phyloP scores from a whole-genome alignment of 2,797 vertebrate genomes.

The Eidolon dupreanum region DNA sequence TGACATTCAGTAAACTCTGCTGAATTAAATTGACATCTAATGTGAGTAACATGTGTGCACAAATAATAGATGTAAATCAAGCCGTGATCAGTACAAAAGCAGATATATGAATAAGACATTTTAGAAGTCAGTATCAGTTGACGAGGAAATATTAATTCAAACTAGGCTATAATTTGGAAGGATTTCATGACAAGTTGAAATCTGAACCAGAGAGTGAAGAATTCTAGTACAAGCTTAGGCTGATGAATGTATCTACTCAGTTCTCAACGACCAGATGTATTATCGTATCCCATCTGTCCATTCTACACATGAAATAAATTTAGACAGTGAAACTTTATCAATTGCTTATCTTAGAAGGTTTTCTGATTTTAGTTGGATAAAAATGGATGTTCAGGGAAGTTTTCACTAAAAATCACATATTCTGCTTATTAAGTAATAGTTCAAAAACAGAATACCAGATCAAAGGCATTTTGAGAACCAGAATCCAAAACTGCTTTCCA shows the following conservation, averaged over 20 bases:
- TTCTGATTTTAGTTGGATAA: conserved; percentile 75
- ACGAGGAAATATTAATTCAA: conserved; percentile 33
- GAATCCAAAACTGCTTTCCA: conserved; percentile 27
- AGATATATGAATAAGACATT: conserved; percentile 1
- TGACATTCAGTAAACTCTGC: neutral
- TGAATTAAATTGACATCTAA: neutral
- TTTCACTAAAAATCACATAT: conserved; percentile 78
- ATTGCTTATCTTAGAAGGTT: conserved; percentile 75
- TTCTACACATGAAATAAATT: conserved; percentile 64
- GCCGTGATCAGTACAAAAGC: neutral
- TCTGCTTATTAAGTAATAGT: conserved; percentile 75
- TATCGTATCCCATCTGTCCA: conserved; percentile 49
- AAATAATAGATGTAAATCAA: neutral
- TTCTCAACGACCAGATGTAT: conserved; percentile 62
- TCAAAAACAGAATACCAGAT: conserved; percentile 70
- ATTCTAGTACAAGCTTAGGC: conserved; percentile 1
- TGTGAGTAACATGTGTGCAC: neutral
- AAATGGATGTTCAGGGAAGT: conserved; percentile 73
- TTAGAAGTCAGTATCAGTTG: neutral
- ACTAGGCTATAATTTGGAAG: conserved; percentile 25
- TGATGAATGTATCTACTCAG: neutral
- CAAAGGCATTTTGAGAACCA: conserved; percentile 62
- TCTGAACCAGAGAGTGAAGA: neutral
- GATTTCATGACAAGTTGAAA: conserved; percentile 49
- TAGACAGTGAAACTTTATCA: conserved; percentile 71